Evolutionary conservation across 2,797 vertebrate genomes (phyloP), one percentile per base, ranked within the genome.

Genomic region (Cottoperca gobio): DNA sequence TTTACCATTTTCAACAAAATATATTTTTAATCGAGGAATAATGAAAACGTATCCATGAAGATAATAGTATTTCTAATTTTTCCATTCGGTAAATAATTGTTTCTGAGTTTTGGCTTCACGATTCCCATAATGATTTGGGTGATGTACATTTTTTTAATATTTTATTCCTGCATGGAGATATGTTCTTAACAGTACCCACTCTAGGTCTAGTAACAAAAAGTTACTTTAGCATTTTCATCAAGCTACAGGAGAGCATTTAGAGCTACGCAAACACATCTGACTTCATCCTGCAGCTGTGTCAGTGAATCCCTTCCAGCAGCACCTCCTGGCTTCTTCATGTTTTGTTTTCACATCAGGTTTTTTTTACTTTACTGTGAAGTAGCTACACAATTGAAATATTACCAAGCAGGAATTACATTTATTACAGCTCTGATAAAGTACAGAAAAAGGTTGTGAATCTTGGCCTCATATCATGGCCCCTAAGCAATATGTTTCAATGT

Each of bases 321-420:
- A 21, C 12, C 12, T 58, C 4, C n/a, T 19, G 19, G 13, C 16
- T 43, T 67, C 16, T 43, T 67, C n/a, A 49, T 9, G 43, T 48
- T 23, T 26, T 19, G 24, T 21, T 33, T 35, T 35, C 48, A 28
- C 4, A 13, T 54, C 26, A 3, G 39, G n/a, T 8, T 31, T 28
- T 8, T 24, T 11, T 12, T 33, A 6, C 8, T 69, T n/a, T 17
- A 33, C 43, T 35, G 19, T 64, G 67, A 78, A 73, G 59, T 49
- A 31, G 49, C 39, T 73, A 14, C 26, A 60, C 43, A 50, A 33
- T 11, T 37, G 13, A 65, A 69, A 50, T 40, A 52, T 2, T 13
- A 6, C 23, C 26, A 11, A 31, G 28, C 4, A 74, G 5, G 55
- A 59, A 24, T 13, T 21, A 2, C 19, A 17, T 19, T 33, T 19